phyloP scores from a whole-genome alignment of 2,113 vertebrate genomes.

The Galeopterus variegatus region DNA sequence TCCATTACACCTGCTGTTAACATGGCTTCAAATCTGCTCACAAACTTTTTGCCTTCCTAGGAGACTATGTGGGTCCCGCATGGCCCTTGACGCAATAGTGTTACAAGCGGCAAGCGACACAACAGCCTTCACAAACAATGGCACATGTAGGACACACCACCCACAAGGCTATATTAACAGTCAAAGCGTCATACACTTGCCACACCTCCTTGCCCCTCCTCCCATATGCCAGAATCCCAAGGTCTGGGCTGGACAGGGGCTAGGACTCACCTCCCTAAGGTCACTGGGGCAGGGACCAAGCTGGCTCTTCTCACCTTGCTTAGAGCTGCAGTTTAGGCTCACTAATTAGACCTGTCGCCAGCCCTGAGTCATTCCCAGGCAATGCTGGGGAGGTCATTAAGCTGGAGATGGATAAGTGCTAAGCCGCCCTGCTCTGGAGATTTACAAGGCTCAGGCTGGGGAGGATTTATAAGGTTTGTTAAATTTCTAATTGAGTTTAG shows the following conservation, averaged over 20 bases:
- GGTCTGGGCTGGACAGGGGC: background rate
- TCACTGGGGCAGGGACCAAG: background rate
- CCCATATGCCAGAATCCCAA: background rate
- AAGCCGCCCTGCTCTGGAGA: conserved; percentile 77
- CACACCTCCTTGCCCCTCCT: background rate
- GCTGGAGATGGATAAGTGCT: conserved; percentile 82
- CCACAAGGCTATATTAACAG: background rate
- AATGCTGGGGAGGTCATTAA: conserved; percentile 79
- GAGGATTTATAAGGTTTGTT: conserved; percentile 87
- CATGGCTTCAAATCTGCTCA: background rate
- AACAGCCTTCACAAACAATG: background rate
- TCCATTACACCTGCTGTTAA: background rate
- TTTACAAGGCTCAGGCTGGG: conserved; percentile 80
- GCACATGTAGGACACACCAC: background rate
- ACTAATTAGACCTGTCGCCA: conserved; percentile 83
- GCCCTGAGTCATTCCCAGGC: conserved; percentile 78
- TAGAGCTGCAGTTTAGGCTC: background rate
- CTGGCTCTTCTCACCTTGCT: background rate
- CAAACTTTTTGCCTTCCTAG: background rate
- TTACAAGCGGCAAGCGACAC: background rate
- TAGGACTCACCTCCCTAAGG: background rate
- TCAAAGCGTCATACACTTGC: background rate
- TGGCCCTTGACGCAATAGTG: accelerated
- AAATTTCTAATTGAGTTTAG: conserved; percentile 87
- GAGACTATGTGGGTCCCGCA: accelerated